These are phyloP conservation scores for Dicrurus megarhynchus DNA, from an alignment of 2,113 vertebrate genomes.

Conservation along the genomic window DNA sequence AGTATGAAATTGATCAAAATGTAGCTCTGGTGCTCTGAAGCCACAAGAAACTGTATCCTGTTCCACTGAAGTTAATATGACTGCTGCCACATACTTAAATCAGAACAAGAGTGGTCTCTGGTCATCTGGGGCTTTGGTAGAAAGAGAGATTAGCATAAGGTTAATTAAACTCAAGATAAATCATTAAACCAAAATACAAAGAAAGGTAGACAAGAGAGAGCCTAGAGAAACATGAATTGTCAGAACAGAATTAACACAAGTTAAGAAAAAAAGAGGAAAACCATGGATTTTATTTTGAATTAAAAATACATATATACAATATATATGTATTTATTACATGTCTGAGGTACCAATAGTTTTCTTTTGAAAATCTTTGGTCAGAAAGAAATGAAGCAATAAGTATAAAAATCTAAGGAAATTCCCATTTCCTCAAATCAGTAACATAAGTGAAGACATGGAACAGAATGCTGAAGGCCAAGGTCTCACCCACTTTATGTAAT, in stretches of 20 bases:
- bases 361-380: neutral
- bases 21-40: neutral
- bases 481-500: neutral
- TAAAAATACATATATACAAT: neutral
- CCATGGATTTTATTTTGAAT: neutral
- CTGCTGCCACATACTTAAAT: neutral
- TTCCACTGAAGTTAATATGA: neutral
- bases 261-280: neutral
- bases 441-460: neutral
- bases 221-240: neutral
- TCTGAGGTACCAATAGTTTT: neutral
- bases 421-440: fast-evolving
- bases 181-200: neutral
- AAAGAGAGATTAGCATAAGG: neutral
- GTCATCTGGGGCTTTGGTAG: neutral
- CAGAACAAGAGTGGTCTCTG: neutral
- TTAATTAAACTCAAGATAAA: slow-evolving; percentile 34
- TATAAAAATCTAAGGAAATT: neutral
- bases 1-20: neutral
- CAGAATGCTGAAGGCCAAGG: neutral
- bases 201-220: neutral
- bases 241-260: neutral
- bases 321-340: neutral
- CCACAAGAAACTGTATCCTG: neutral
- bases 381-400: neutral